Conservation (phyloP, 2,888 invertebrate species). For the Lottia gigantea region DNA sequence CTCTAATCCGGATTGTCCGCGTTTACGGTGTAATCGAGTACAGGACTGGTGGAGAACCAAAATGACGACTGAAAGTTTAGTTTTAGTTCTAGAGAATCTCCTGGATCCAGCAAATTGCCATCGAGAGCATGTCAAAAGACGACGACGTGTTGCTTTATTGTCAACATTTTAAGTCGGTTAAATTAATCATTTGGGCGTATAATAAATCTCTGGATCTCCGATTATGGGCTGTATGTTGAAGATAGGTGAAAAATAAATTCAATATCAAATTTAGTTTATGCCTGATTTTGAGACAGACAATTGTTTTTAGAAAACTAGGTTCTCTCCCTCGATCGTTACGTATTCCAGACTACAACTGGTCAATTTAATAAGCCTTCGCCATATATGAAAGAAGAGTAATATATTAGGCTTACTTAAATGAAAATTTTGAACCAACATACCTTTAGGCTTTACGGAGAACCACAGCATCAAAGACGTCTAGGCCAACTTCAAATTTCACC, state of each 20-base stretch:
- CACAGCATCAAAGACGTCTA: constrained; percentile 6
- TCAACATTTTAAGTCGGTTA: background rate
- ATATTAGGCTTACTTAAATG: background rate
- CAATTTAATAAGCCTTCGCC: too few species aligned
- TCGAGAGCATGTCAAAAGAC: background rate
- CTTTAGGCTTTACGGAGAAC: background rate
- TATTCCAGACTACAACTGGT: too few species aligned
- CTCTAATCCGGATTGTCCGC: constrained; percentile 3
- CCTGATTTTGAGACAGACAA: too few species aligned
- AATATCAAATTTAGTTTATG: too few species aligned
- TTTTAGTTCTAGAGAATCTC: constrained; percentile 1
- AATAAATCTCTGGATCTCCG: too few species aligned
- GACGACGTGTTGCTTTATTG: constrained; percentile 1
- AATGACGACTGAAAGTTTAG: constrained; percentile 2
- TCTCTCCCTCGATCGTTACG: too few species aligned
- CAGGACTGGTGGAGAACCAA: constrained; percentile 9
- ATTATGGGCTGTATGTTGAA: too few species aligned
- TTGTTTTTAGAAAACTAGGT: too few species aligned
- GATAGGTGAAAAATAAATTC: too few species aligned
- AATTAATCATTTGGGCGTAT: too few species aligned
- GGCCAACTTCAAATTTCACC: constrained; percentile 5
- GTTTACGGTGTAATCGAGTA: constrained; percentile 9
- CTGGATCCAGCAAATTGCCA: background rate
- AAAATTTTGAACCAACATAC: constrained; percentile 2
- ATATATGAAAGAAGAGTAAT: background rate